Evolutionary conservation across 1,140 invertebrate species (phyloP).

Genomic region (Chelonus insularis): DNA sequence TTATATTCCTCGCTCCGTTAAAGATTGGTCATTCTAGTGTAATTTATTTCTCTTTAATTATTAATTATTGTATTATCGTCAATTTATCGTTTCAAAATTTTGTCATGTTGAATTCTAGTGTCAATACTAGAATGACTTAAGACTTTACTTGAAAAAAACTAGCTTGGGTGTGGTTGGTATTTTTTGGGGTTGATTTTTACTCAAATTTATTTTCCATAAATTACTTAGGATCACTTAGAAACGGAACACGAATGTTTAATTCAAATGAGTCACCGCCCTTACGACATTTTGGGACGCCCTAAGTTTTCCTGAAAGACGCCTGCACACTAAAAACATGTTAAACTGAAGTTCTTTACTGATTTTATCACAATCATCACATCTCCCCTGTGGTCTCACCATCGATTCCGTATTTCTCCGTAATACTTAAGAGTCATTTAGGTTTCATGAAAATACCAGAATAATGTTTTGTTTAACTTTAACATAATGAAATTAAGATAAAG

Average conservation of each 20-base stretch:
- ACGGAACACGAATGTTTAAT: slow-evolving; percentile 20
- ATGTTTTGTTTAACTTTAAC: too few species aligned
- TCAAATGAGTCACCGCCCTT: slow-evolving; percentile 29
- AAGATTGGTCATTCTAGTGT: too few species aligned
- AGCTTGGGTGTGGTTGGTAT: slow-evolving; percentile 19
- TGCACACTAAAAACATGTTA: not conserved
- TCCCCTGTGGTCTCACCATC: not conserved
- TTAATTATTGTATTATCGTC: too few species aligned
- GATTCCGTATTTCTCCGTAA: slow-evolving; percentile 1
- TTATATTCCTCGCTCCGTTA: too few species aligned
- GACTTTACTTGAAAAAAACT: not conserved
- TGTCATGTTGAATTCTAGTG: too few species aligned
- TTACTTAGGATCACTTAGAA: slow-evolving; percentile 20
- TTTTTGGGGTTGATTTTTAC: slow-evolving; percentile 31
- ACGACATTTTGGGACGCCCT: slow-evolving; percentile 19
- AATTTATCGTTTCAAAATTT: too few species aligned
- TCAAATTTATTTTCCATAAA: slow-evolving; percentile 32
- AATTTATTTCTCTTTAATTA: too few species aligned
- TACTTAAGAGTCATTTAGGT: not conserved
- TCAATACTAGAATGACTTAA: too few species aligned
- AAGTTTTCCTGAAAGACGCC: slow-evolving; percentile 24
- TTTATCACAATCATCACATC: slow-evolving; percentile 16
- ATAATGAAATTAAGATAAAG: too few species aligned
- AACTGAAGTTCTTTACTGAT: not conserved
- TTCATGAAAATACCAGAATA: too few species aligned